Conservation (phyloP, 2,888 invertebrate species). For the Andricus curvator region DNA sequence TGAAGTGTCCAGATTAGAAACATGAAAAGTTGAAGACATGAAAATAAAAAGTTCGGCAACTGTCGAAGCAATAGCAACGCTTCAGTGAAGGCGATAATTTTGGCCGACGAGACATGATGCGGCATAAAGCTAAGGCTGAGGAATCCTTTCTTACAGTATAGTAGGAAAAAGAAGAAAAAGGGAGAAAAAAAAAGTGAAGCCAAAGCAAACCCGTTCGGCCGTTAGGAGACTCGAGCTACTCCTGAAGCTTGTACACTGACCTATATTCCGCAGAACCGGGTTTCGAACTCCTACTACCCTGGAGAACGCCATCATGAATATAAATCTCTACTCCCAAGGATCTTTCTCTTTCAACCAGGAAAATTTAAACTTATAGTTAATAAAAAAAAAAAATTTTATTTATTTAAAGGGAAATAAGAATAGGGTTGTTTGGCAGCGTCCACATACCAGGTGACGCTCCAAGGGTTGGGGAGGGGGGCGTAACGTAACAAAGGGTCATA, state of each 20-base stretch:
- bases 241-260: conserved; percentile 76
- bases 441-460: too few relatives aligned
- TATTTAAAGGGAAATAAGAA: not conserved
- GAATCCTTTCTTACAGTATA: conserved; percentile 60
- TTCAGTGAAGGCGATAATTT: conserved; percentile 32
- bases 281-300: conserved; percentile 70
- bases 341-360: not conserved
- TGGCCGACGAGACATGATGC: conserved; percentile 22
- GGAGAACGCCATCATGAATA: conserved; percentile 54
- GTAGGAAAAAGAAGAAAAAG: conserved; percentile 36
- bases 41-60: not conserved
- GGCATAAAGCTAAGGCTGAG: conserved; percentile 49
- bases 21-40: not conserved
- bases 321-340: not conserved
- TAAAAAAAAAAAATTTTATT: too few relatives aligned
- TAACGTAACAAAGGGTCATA: too few relatives aligned
- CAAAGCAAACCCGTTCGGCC: conserved; percentile 75
- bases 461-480: too few relatives aligned
- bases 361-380: not conserved
- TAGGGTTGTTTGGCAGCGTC: too few relatives aligned
- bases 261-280: conserved; percentile 76
- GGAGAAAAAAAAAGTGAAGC: conserved; percentile 51
- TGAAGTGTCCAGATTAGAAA: not conserved
- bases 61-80: conserved; percentile 1
- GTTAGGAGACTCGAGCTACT: conserved; percentile 70